These are phyloP conservation scores for Tarsius wallacei DNA, from an alignment of 2,797 vertebrate genomes.

Conservation along the genomic window DNA sequence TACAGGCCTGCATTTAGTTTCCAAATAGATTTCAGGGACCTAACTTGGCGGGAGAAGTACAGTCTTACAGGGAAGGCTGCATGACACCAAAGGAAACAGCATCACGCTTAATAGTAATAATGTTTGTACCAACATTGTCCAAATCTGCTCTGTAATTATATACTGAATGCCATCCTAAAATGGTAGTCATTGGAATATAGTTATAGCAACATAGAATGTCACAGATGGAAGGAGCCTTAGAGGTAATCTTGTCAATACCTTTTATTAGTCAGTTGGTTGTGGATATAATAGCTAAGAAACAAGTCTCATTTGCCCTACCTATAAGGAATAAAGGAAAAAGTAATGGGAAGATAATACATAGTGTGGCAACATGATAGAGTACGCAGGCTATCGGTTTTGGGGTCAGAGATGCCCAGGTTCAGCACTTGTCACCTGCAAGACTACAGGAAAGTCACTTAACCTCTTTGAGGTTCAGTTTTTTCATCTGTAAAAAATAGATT, in stretches of 20 bases:
- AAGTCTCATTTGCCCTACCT: not conserved
- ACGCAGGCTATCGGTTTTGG: not conserved
- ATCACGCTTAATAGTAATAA: not conserved
- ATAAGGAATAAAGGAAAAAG: not conserved
- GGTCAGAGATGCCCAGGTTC: not conserved
- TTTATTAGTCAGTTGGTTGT: not conserved
- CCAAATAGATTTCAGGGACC: constrained; percentile 53
- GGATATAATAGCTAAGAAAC: not conserved
- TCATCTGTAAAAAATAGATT: not conserved
- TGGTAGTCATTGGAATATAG: not conserved
- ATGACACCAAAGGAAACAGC: constrained; percentile 26
- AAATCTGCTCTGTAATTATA: not conserved
- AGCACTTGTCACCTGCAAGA: not conserved
- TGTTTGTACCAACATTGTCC: not conserved
- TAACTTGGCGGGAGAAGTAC: constrained; percentile 20
- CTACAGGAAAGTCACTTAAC: not conserved
- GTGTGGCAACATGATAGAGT: not conserved
- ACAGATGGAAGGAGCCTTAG: not conserved
- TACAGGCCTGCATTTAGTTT: constrained; percentile 52
- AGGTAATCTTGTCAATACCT: not conserved
- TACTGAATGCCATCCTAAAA: constrained; percentile 9
- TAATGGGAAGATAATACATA: not conserved
- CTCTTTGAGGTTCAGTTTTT: not conserved
- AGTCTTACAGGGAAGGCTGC: not conserved
- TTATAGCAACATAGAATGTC: not conserved